Evolutionary conservation across 2,888 invertebrate species (phyloP).

Genomic region (Sepioteuthis lessoniana): DNA sequence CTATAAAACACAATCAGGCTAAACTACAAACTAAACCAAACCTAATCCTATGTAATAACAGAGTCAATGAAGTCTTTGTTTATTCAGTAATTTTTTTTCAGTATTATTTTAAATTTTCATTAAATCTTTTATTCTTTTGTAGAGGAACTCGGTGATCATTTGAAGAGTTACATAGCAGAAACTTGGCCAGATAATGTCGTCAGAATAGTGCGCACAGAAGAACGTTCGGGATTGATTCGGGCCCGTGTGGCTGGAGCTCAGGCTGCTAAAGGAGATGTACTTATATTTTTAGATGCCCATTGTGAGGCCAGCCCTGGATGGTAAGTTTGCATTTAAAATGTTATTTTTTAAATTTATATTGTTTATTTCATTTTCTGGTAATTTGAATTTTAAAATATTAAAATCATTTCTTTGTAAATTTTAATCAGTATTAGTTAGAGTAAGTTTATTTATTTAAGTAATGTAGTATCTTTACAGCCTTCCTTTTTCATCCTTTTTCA

Average conservation of each 20-base stretch:
- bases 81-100: too few relatives aligned
- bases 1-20: too few relatives aligned
- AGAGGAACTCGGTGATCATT: constrained; percentile 69
- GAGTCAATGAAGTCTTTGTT: too few relatives aligned
- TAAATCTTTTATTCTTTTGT: constrained; percentile 47
- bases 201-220: constrained; percentile 83
- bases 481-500: constrained; percentile 36
- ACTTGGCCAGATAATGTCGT: constrained; percentile 78
- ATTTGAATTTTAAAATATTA: too few relatives aligned
- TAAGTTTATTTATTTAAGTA: background rate
- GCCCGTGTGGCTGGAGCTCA: constrained; percentile 92
- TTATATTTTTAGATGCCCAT: constrained; percentile 75
- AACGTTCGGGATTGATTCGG: constrained; percentile 89
- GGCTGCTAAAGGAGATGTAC: constrained; percentile 79
- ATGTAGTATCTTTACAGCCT: background rate
- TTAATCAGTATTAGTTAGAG: too few relatives aligned
- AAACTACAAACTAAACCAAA: too few relatives aligned
- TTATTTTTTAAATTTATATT: constrained; percentile 25
- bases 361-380: background rate
- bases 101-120: too few relatives aligned
- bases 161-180: constrained; percentile 79
- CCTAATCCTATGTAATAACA: too few relatives aligned
- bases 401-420: too few relatives aligned
- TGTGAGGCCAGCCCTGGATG: constrained; percentile 73
- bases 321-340: constrained; percentile 57